These are phyloP conservation scores for Isichthys henryi DNA, from an alignment of 2,113 vertebrate species.

Conservation along the genomic window DNA sequence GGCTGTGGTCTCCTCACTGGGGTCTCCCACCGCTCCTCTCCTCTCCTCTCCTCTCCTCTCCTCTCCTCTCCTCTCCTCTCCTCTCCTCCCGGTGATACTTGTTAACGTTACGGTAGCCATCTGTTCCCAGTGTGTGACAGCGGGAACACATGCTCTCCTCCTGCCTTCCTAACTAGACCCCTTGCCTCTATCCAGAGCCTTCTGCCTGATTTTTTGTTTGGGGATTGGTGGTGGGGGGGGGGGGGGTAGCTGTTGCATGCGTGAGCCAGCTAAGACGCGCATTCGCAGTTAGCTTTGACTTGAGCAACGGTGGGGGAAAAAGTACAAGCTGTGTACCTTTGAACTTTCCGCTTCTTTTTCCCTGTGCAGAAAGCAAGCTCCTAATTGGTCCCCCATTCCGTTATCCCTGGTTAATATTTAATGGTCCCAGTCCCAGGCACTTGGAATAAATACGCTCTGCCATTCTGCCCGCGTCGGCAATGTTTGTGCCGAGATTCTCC, in stretches of 20 bases:
- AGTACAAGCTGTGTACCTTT: constrained; percentile 9
- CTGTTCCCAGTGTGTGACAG: background rate
- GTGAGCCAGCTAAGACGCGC: background rate
- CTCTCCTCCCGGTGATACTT: background rate
- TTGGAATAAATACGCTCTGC: constrained; percentile 30
- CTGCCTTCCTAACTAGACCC: background rate
- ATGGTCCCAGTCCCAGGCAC: constrained; percentile 17
- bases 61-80: background rate
- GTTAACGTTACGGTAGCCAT: background rate
- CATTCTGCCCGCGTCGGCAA: constrained; percentile 17
- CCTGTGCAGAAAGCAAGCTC: constrained; percentile 19
- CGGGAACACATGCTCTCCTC: background rate
- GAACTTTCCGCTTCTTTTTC: background rate
- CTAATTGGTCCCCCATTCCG: constrained; percentile 27
- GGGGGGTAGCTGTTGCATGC: background rate
- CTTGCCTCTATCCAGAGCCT: background rate
- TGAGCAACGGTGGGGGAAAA: background rate
- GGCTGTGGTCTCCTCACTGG: background rate
- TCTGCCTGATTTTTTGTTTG: background rate
- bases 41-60: background rate
- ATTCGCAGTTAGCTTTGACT: constrained; percentile 11
- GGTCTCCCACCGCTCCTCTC: background rate
- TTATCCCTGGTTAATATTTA: constrained; percentile 47
- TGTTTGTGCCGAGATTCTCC: constrained; percentile 2
- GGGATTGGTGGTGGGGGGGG: background rate